Evolutionary conservation across 2,888 invertebrate species (phyloP).

Genomic region (Sinopyrophorus schimmeli): DNA sequence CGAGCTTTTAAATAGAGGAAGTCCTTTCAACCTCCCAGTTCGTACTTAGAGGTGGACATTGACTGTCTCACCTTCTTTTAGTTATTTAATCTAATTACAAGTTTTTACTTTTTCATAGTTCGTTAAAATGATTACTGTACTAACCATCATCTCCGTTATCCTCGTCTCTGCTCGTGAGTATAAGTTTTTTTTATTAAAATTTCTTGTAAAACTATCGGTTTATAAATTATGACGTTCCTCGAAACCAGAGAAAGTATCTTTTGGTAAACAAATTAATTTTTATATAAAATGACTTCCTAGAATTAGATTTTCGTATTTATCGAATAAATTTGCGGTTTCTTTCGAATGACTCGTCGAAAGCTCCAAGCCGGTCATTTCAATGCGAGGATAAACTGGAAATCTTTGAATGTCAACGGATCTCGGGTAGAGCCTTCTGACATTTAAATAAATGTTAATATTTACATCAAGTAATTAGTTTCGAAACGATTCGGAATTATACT

Average conservation of each 20-base stretch:
- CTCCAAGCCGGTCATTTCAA: constrained; percentile 18
- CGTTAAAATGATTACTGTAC: too few species aligned
- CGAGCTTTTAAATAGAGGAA: constrained; percentile 50
- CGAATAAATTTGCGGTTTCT: too few species aligned
- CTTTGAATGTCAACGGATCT: constrained; percentile 1
- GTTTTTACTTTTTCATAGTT: constrained; percentile 10
- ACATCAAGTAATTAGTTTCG: constrained; percentile 8
- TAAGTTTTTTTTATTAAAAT: neutral
- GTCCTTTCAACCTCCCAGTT: constrained; percentile 44
- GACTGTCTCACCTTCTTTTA: constrained; percentile 41
- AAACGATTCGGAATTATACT: constrained; percentile 15
- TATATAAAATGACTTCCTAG: too few species aligned
- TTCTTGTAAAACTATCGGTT: neutral
- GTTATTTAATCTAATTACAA: constrained; percentile 29
- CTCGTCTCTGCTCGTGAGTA: too few species aligned
- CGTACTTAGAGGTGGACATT: constrained; percentile 43
- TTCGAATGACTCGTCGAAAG: constrained; percentile 3
- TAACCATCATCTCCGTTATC: too few species aligned
- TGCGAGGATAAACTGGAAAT: constrained; percentile 14
- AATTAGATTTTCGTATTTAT: too few species aligned
- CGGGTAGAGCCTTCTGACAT: constrained; percentile 6
- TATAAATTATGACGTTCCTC: neutral
- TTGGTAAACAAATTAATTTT: constrained; percentile 2
- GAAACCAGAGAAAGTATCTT: too few species aligned
- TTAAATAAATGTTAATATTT: constrained; percentile 13